Evolutionary conservation across 23 tunicate genomes (phyloP).

Genomic region (Diplosoma virens): DNA sequence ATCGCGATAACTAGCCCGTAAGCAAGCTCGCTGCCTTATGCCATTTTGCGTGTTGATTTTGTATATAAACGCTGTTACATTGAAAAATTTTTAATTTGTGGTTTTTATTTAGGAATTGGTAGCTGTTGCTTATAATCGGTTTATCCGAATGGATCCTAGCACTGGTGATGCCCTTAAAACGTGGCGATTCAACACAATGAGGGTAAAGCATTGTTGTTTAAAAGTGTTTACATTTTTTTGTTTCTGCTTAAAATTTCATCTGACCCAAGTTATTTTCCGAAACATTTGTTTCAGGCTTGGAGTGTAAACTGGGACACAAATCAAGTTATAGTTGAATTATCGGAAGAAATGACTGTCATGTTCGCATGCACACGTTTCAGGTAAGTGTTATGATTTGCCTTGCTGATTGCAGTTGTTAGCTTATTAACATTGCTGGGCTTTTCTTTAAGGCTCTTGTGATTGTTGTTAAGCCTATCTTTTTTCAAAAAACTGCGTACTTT

Average conservation of each 20-base stretch:
- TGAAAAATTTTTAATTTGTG: conserved; percentile 21
- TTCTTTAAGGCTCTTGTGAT: too few relatives aligned
- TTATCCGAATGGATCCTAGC: conserved; percentile 82
- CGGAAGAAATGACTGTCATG: conserved; percentile 51
- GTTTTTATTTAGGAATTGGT: conserved; percentile 66
- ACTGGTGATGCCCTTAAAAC: conserved; percentile 89
- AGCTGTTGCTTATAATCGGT: conserved; percentile 82
- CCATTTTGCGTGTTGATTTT: not conserved
- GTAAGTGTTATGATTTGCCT: too few relatives aligned
- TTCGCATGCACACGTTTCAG: conserved; percentile 79
- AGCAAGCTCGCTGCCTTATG: conserved; percentile 35
- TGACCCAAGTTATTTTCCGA: too few relatives aligned
- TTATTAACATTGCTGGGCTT: too few relatives aligned
- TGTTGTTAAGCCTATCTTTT: too few relatives aligned
- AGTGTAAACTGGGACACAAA: conserved; percentile 97
- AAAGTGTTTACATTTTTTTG: too few relatives aligned
- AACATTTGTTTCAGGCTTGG: conserved; percentile 69
- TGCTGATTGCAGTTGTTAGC: too few relatives aligned
- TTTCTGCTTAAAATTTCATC: too few relatives aligned
- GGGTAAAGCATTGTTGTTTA: conserved; percentile 31
- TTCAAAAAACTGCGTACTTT: too few relatives aligned
- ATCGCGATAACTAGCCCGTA: conserved; percentile 26
- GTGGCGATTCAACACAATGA: conserved; percentile 92
- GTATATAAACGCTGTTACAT: not conserved
- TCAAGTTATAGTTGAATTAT: conserved; percentile 67